phyloP scores from a whole-genome alignment of 2,113 vertebrate species.

The Nothobranchius kuhntae region DNA sequence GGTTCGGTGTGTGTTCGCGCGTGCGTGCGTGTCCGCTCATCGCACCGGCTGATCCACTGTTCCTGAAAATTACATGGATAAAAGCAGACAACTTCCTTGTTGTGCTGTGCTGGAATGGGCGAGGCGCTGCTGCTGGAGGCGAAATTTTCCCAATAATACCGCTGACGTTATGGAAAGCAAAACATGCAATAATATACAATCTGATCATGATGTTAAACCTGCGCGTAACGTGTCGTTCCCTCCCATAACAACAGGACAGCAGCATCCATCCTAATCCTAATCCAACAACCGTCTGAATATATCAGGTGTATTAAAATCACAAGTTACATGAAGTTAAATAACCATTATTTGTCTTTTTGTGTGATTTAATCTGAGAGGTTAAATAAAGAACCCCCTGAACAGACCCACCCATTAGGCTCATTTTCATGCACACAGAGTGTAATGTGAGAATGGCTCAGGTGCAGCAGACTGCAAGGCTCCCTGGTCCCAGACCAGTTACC shows the following conservation, averaged over 20 bases:
- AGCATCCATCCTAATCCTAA: too few species aligned
- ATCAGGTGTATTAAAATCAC: neutral
- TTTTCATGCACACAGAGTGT: constrained; percentile 44
- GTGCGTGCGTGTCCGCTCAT: too few species aligned
- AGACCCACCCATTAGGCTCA: constrained; percentile 1
- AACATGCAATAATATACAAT: too few species aligned
- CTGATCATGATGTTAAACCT: too few species aligned
- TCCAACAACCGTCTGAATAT: too few species aligned
- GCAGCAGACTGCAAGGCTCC: constrained; percentile 45
- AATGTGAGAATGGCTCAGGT: constrained; percentile 69
- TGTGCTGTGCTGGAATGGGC: constrained; percentile 63
- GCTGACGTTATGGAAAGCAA: too few species aligned
- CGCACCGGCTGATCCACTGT: constrained; percentile 50
- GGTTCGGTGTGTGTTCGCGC: constrained; percentile 9
- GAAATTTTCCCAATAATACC: too few species aligned
- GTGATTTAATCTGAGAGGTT: neutral
- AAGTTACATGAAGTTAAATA: neutral
- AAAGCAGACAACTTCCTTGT: constrained; percentile 67
- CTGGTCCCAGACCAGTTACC: constrained; percentile 48
- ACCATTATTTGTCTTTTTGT: neutral
- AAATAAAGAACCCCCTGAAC: neutral
- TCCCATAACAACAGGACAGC: too few species aligned
- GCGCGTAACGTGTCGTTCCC: too few species aligned
- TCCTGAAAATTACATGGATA: constrained; percentile 39
- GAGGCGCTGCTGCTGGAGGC: constrained; percentile 57